phyloP scores from a whole-genome alignment of 1,140 invertebrate genomes.

The Nymphalis io region DNA sequence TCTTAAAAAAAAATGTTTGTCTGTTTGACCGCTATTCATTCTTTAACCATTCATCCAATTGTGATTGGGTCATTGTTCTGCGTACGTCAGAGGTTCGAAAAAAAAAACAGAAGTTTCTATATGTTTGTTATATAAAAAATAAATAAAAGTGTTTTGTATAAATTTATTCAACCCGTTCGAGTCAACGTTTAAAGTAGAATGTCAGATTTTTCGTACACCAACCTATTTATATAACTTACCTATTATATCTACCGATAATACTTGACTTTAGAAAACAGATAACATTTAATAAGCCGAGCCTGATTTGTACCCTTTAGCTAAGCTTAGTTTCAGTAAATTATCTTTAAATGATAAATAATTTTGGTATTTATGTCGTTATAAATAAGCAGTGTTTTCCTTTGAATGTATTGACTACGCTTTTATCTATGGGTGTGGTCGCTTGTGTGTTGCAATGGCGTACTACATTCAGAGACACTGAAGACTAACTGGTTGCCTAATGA shows the following conservation, averaged over 20 bases:
- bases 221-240: not conserved
- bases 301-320: slow-evolving; percentile 7
- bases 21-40: no score
- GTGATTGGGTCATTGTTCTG: no score
- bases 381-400: slow-evolving; percentile 15
- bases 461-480: slow-evolving; percentile 14
- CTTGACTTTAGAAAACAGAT: not conserved
- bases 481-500: slow-evolving; percentile 1
- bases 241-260: not conserved
- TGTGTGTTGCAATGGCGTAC: slow-evolving; percentile 13
- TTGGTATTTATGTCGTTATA: slow-evolving; percentile 7
- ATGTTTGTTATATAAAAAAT: no score
- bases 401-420: not conserved
- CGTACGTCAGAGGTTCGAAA: no score
- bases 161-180: no score
- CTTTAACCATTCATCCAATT: no score
- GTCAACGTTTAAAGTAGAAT: no score
- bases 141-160: no score
- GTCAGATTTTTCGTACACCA: no score
- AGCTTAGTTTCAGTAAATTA: slow-evolving; percentile 17
- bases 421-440: slow-evolving; percentile 17
- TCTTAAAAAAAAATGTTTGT: no score
- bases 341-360: slow-evolving; percentile 7
- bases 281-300: slow-evolving; percentile 1
- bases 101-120: no score